Percentiles rank a stretch among this genome's conserved stretches.
phyloP scores from a whole-genome alignment of 2,888 invertebrate genomes.

The Ornithoptera alexandrae region DNA sequence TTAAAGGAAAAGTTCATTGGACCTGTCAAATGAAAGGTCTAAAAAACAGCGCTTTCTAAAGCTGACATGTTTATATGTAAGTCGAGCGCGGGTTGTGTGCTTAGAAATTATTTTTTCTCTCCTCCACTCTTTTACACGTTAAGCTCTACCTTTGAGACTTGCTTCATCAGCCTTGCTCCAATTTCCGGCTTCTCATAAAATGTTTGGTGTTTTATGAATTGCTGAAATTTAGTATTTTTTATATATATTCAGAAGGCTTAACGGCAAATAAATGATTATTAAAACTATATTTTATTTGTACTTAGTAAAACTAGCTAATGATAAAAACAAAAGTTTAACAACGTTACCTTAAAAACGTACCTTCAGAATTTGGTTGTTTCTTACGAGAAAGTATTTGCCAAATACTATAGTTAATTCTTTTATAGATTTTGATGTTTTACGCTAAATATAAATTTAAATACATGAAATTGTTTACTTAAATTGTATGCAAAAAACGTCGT shows the following conservation, averaged over 20 bases:
- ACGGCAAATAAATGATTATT: too few relatives aligned
- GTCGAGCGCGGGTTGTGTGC: not conserved
- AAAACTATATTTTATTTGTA: too few relatives aligned
- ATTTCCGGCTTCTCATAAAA: not conserved
- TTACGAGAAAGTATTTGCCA: too few relatives aligned
- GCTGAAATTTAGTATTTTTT: not conserved
- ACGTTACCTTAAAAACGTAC: too few relatives aligned
- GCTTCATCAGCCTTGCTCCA: not conserved
- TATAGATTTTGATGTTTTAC: too few relatives aligned
- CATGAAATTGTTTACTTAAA: too few relatives aligned
- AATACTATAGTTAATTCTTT: too few relatives aligned
- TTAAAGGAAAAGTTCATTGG: slow-evolving; percentile 1
- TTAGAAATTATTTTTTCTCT: slow-evolving; percentile 1
- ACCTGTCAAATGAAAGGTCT: not conserved
- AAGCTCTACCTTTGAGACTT: not conserved
- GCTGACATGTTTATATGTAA: slow-evolving; percentile 8
- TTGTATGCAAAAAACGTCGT: too few relatives aligned
- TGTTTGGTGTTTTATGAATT: not conserved
- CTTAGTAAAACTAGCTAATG: too few relatives aligned
- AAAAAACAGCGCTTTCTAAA: not conserved
- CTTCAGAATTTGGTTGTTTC: too few relatives aligned
- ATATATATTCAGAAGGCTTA: not conserved
- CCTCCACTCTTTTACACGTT: not conserved
- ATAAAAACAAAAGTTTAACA: too few relatives aligned
- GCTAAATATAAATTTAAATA: too few relatives aligned